A percentile compares a stretch with the other conserved stretches of the same genome.
phyloP scores from a whole-genome alignment of 2,888 invertebrate genomes.

The Phasia obesa region DNA sequence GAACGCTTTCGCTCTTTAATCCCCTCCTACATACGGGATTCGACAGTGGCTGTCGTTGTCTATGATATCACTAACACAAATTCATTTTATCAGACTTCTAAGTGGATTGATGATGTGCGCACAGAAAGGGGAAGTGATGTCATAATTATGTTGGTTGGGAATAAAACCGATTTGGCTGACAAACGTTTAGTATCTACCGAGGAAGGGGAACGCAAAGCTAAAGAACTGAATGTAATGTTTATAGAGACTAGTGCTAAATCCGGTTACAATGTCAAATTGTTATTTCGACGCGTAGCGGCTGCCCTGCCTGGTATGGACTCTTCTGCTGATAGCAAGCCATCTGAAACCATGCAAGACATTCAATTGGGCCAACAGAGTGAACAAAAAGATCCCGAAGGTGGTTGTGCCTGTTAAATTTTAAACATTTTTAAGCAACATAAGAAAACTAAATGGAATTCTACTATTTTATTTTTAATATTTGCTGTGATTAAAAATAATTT shows the following conservation, averaged over 20 bases:
- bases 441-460: conserved; percentile 41
- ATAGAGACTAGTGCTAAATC: conserved; percentile 99
- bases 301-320: conserved; percentile 99
- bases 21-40: conserved; percentile 99
- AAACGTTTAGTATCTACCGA: conserved; percentile 99
- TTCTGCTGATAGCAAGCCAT: conserved; percentile 93
- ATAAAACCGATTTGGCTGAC: conserved; percentile 99
- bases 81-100: conserved; percentile 99
- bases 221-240: conserved; percentile 99
- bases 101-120: conserved; percentile 99
- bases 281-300: conserved; percentile 98
- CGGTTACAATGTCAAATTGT: conserved; percentile 99
- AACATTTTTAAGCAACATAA: conserved; percentile 20
- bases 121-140: conserved; percentile 99
- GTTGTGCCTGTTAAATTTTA: conserved; percentile 92
- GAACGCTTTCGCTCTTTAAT: conserved; percentile 98
- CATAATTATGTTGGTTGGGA: conserved; percentile 99
- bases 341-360: conserved; percentile 99
- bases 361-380: conserved; percentile 98
- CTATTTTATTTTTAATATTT: conserved; percentile 60
- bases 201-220: conserved; percentile 99
- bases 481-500: conserved; percentile 63
- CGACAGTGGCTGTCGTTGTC: conserved; percentile 99
- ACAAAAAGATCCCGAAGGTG: conserved; percentile 95
- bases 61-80: conserved; percentile 99